Percentiles rank a stretch among this genome's conserved stretches.
Conservation (phyloP, 2,888 invertebrate species). For the Mystacides longicornis region DNA sequence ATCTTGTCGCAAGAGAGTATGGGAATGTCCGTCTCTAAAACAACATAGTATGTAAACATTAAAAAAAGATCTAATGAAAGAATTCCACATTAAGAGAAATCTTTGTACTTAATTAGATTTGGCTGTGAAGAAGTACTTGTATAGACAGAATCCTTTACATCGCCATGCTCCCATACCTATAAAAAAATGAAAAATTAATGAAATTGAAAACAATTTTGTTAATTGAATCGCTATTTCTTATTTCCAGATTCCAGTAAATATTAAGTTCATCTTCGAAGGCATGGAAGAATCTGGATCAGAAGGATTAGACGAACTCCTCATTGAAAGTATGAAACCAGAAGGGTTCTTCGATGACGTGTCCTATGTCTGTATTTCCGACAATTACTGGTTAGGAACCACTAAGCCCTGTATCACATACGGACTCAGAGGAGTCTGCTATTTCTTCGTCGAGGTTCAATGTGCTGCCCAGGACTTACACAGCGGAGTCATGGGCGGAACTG, state of each 20-base stretch:
- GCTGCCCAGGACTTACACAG: slow-evolving; percentile 91
- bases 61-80: no score
- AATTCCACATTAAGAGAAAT: no score
- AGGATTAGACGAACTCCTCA: slow-evolving; percentile 84
- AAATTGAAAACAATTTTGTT: no score
- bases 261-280: slow-evolving; percentile 91
- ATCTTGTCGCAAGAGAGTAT: no score
- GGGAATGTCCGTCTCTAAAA: no score
- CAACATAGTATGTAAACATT: no score
- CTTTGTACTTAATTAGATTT: no score
- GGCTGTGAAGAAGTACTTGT: no score
- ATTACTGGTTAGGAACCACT: slow-evolving; percentile 96
- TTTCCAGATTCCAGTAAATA: slow-evolving; percentile 58
- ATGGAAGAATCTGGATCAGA: slow-evolving; percentile 98
- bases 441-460: slow-evolving; percentile 79
- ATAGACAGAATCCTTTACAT: no score
- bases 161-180: no score
- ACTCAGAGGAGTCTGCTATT: slow-evolving; percentile 88
- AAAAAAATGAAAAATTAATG: no score
- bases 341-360: slow-evolving; percentile 79
- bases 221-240: no score
- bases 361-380: slow-evolving; percentile 96
- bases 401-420: slow-evolving; percentile 98
- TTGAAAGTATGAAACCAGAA: slow-evolving; percentile 47
- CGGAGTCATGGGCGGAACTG: slow-evolving; percentile 91